These are phyloP conservation scores for Piprites chloris DNA, from an alignment of 2,113 vertebrate genomes.

Conservation along the genomic window DNA sequence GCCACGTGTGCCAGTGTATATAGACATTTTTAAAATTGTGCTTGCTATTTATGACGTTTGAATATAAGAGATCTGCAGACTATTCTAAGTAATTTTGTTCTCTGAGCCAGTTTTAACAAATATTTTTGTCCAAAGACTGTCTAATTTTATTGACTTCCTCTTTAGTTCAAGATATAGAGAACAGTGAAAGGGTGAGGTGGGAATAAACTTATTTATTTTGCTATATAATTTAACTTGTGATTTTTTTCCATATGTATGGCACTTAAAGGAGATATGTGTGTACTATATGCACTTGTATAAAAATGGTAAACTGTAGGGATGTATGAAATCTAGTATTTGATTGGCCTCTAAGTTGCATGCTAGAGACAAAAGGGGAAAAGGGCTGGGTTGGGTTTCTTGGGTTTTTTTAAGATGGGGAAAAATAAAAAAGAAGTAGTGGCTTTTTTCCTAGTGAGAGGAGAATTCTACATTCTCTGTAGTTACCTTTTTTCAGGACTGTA, in stretches of 20 bases:
- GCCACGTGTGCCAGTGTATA: not conserved
- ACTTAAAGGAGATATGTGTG: constrained; percentile 20
- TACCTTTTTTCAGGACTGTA: not conserved
- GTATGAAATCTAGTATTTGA: constrained; percentile 44
- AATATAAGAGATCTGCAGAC: constrained; percentile 36
- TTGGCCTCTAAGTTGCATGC: constrained; percentile 54
- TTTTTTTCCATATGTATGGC: constrained; percentile 45
- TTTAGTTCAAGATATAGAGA: constrained; percentile 52
- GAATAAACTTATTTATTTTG: constrained; percentile 76
- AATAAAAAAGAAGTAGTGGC: not conserved
- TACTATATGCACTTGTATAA: constrained; percentile 62
- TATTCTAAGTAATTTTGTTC: constrained; percentile 42
- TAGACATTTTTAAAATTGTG: constrained; percentile 46
- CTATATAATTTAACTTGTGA: constrained; percentile 58
- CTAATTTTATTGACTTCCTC: constrained; percentile 50
- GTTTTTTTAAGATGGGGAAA: not conserved
- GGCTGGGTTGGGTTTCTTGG: not conserved
- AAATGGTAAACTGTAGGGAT: constrained; percentile 39
- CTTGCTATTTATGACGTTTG: constrained; percentile 59
- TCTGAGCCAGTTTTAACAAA: constrained; percentile 74
- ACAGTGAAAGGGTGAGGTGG: constrained; percentile 41
- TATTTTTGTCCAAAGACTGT: constrained; percentile 75
- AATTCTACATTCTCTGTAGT: not conserved
- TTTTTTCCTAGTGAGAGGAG: not conserved
- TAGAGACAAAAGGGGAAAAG: not conserved